Evolutionary conservation across 2,797 vertebrate species (phyloP).

Genomic region (Thunnus albacares): DNA sequence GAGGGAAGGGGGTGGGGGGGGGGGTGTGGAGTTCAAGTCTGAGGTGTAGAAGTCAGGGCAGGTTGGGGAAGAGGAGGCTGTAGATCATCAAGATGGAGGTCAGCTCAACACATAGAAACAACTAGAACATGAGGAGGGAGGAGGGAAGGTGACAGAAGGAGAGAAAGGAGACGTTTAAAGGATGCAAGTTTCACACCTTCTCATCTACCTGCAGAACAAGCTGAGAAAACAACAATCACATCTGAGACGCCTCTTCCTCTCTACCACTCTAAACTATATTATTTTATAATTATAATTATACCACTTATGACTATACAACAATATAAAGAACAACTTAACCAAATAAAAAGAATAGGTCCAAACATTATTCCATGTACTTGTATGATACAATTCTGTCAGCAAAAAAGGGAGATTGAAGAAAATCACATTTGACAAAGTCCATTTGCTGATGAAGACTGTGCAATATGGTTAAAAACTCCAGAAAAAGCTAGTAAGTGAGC

Average conservation of each 20-base stretch:
- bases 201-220: slow-evolving; percentile 5
- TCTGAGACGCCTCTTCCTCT: not conserved
- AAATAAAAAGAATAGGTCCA: too few species aligned
- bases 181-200: slow-evolving; percentile 19
- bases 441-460: too few species aligned
- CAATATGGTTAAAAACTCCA: too few species aligned
- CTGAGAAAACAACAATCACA: slow-evolving; percentile 16
- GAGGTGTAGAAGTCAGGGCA: slow-evolving; percentile 9
- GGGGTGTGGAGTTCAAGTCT: not conserved
- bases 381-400: too few species aligned
- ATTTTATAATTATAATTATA: too few species aligned
- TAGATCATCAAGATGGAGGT: slow-evolving; percentile 33
- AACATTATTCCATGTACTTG: too few species aligned
- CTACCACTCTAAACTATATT: not conserved
- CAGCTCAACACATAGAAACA: slow-evolving; percentile 20
- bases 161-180: not conserved
- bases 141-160: not conserved
- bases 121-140: slow-evolving; percentile 36
- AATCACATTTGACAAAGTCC: too few species aligned
- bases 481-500: too few species aligned
- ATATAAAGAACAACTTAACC: too few species aligned
- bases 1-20: too few species aligned
- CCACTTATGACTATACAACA: too few species aligned
- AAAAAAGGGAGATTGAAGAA: too few species aligned
- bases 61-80: not conserved